Conservation (phyloP, 53 echinoderm and acorn worm genomes). For the Luidia sarsii region DNA sequence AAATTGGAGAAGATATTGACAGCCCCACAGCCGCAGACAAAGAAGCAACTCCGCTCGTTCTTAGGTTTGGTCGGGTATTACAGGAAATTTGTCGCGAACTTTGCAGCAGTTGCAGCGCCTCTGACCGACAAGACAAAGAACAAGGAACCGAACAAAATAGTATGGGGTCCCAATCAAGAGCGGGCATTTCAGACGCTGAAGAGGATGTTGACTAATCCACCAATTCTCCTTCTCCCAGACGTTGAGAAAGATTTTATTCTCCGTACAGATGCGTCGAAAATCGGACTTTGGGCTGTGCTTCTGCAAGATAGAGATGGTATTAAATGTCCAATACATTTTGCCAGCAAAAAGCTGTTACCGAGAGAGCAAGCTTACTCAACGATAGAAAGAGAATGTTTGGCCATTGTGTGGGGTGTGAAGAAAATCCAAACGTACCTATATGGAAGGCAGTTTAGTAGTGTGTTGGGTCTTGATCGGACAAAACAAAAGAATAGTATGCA, state of each 20-base stretch:
- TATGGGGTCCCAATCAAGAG: constrained; percentile 10
- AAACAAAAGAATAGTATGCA: too few relatives aligned
- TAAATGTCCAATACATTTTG: not conserved
- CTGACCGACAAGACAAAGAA: constrained; percentile 27
- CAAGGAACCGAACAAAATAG: constrained; percentile 31
- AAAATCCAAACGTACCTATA: not conserved
- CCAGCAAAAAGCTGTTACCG: not conserved
- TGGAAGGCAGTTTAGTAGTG: not conserved
- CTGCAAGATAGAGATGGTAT: not conserved
- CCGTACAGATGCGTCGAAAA: constrained; percentile 31
- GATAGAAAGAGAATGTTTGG: not conserved
- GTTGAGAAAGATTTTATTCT: constrained; percentile 14
- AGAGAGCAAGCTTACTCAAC: not conserved
- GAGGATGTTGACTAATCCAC: not conserved
- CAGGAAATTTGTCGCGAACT: constrained; percentile 17
- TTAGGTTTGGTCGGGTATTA: constrained; percentile 6
- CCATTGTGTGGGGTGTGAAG: not conserved
- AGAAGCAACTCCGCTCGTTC: constrained; percentile 5
- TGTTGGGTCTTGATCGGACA: too few relatives aligned
- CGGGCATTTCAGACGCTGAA: constrained; percentile 19
- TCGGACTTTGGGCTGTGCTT: constrained; percentile 22
- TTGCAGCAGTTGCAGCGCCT: constrained; percentile 7
- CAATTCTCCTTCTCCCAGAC: constrained; percentile 12
- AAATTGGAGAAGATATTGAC: not conserved
- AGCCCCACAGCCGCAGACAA: not conserved